phyloP scores from a whole-genome alignment of 2,797 vertebrate species.

The Pseudomugil tenellus region DNA sequence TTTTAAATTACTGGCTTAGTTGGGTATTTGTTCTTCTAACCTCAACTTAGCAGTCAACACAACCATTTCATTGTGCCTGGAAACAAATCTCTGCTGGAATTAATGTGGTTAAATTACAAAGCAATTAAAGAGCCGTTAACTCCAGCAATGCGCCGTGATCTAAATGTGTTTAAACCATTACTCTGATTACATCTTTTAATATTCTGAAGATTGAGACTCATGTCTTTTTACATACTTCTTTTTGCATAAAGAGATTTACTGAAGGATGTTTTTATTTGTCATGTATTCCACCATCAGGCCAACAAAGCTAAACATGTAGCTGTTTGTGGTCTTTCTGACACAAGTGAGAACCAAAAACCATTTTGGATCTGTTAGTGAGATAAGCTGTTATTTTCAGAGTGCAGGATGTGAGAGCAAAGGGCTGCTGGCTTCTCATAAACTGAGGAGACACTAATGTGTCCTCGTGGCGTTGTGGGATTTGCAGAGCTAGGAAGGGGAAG shows the following conservation, averaged over 20 bases:
- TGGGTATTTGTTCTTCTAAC: neutral
- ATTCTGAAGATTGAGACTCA: neutral
- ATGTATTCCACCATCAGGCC: neutral
- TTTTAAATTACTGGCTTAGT: neutral
- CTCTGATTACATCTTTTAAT: neutral
- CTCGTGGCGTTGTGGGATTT: slow-evolving; percentile 43
- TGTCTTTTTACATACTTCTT: neutral
- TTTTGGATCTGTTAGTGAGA: slow-evolving; percentile 12
- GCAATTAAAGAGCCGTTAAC: neutral
- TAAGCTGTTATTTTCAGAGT: slow-evolving; percentile 21
- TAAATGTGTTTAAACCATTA: neutral
- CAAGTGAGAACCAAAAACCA: neutral
- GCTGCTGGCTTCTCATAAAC: slow-evolving; percentile 30
- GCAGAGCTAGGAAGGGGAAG: slow-evolving; percentile 16
- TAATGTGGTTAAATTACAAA: neutral
- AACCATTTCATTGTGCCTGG: neutral
- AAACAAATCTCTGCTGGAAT: slow-evolving; percentile 1
- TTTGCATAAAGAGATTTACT: neutral
- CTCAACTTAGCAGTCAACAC: neutral
- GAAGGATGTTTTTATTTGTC: neutral
- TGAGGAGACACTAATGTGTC: slow-evolving; percentile 41
- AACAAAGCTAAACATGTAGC: neutral
- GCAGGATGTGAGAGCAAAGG: slow-evolving; percentile 11
- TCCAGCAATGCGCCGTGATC: neutral
- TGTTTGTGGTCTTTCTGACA: slow-evolving; percentile 2